Evolutionary conservation across 1,140 invertebrate genomes (phyloP).

Genomic region (Drosophila sp.): DNA sequence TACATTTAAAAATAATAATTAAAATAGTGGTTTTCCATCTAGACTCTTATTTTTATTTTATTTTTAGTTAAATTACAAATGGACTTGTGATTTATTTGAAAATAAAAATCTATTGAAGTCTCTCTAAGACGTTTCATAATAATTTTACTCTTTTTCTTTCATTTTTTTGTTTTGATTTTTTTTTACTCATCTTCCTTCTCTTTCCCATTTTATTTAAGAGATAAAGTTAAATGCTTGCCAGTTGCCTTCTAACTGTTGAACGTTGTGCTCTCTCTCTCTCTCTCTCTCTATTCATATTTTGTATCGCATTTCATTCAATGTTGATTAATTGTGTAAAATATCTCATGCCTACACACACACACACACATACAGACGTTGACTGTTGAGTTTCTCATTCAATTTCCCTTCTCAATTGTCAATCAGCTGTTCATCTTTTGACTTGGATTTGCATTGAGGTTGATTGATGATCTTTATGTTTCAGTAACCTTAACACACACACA

Average conservation of each 20-base stretch:
- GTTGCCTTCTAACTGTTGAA: slow-evolving; percentile 1
- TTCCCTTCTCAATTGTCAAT: slow-evolving; percentile 46
- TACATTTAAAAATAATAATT: too few species aligned
- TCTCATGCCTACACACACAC: slow-evolving; percentile 1
- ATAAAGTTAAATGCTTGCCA: background rate
- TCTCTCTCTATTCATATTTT: slow-evolving; percentile 9
- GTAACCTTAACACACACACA: slow-evolving; percentile 3
- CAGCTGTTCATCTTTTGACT: slow-evolving; percentile 50
- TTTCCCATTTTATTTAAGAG: too few species aligned
- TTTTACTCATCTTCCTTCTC: too few species aligned
- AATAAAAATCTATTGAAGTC: too few species aligned
- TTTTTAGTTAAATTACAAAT: too few species aligned
- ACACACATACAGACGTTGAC: background rate
- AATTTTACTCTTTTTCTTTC: too few species aligned
- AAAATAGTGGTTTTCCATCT: too few species aligned
- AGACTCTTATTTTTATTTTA: too few species aligned
- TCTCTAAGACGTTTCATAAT: too few species aligned
- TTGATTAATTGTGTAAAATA: slow-evolving; percentile 40
- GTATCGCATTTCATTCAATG: slow-evolving; percentile 21
- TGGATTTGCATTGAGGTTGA: slow-evolving; percentile 56
- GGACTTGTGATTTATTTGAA: too few species aligned
- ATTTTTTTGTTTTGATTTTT: too few species aligned
- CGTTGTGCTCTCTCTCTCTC: too few species aligned
- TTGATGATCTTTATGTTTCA: slow-evolving; percentile 47
- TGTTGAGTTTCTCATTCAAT: slow-evolving; percentile 33